Base-by-base conservation (phyloP, 2,888 invertebrate species). In the Idaea biselata region DNA sequence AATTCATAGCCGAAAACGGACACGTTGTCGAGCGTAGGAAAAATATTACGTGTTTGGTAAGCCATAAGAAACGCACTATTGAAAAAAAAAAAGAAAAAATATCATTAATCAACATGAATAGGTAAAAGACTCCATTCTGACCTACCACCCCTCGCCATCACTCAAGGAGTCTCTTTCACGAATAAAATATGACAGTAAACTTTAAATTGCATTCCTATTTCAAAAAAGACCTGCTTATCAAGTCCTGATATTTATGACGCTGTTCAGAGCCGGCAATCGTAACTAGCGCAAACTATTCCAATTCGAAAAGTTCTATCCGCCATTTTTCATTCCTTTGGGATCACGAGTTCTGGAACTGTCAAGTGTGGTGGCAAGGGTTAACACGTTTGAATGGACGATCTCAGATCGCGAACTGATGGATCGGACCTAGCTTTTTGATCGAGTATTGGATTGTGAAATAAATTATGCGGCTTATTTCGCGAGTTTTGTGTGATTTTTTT, bases 271-370 rank as follows among this genome's bases (percentile, higher is more conserved):
- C 62, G 66, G 63, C 68, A 61, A 67, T 67, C 66, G 63, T 71
- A 76, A 75, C 72, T 75, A 74, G 77, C 75, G 66, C 80, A 75
- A 83, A 83, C 83, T 83, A 83, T 83, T 83, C 78, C 83, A 82
- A 83, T 83, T 83, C 77, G 77, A 74, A 71, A 82, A 83, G 77
- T 83, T 82, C 70, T 75, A 74, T 74, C 76, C 75, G 69, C 79
- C 78, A 83, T 83, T 83, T 83, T 83, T 83, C 82, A 82, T 82
- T 79, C 79, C 78, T 75, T 75, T 66, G 64, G 76, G 80, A 80
- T 82, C 78, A 79, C 70, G 69, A 71, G 73, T 70, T 71, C 65
- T 70, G 60, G 61, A 69, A 74, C 70, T 74, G 74, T 74, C 74
- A 73, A 72, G 73, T 70, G 66, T 66, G 68, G 72, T 64, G 63